These are phyloP conservation scores for Drepana falcataria DNA, from an alignment of 2,888 invertebrate genomes.

Conservation along the genomic window DNA sequence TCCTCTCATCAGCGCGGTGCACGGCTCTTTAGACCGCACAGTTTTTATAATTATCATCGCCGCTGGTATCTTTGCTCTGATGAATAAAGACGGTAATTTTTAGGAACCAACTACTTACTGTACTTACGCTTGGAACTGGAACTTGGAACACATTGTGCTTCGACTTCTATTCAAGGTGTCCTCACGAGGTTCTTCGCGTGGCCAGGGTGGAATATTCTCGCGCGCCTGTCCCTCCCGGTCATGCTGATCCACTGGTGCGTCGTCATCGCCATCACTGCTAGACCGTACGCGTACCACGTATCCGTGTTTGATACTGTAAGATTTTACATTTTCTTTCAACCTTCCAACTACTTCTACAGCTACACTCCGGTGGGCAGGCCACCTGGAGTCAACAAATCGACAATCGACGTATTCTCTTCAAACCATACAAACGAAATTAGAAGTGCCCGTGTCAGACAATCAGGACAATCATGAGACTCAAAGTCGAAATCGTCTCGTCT, in stretches of 20 bases:
- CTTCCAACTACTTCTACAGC: too few relatives aligned
- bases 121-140: too few relatives aligned
- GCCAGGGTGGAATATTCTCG: slow-evolving; percentile 15
- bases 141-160: too few relatives aligned
- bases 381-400: too few relatives aligned
- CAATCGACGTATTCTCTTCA: too few relatives aligned
- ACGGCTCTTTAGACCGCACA: background rate
- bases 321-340: background rate
- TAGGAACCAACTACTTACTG: too few relatives aligned
- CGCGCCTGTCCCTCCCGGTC: slow-evolving; percentile 14
- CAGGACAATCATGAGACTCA: too few relatives aligned
- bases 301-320: slow-evolving; percentile 7
- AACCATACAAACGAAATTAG: too few relatives aligned
- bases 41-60: background rate
- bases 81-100: background rate
- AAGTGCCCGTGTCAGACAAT: too few relatives aligned
- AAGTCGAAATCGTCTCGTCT: too few relatives aligned
- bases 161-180: slow-evolving; percentile 6
- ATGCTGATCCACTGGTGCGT: slow-evolving; percentile 20
- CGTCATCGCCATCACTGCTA: slow-evolving; percentile 9
- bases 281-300: slow-evolving; percentile 6
- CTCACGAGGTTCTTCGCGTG: slow-evolving; percentile 12
- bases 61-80: background rate
- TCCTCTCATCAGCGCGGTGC: background rate
- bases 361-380: too few relatives aligned